A percentile compares a stretch with the other conserved stretches of the same genome.
phyloP scores from a whole-genome alignment of 2,113 vertebrate species.

The Chaetorhynchus papuensis region DNA sequence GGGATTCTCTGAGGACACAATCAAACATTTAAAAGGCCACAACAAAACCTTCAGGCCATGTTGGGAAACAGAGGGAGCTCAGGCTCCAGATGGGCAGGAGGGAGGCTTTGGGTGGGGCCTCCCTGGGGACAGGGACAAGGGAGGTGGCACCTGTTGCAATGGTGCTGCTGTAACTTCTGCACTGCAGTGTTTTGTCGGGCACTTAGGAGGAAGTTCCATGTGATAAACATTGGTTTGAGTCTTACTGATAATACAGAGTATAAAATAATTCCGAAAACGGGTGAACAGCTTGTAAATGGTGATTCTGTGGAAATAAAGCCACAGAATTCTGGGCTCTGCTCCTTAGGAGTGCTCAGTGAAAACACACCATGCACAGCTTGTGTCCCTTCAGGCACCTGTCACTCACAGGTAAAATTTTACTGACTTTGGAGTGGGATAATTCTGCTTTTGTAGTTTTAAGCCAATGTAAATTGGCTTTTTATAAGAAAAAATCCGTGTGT shows the following conservation, averaged over 20 bases:
- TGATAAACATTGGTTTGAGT: background rate
- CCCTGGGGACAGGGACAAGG: background rate
- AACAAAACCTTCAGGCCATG: background rate
- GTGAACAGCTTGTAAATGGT: background rate
- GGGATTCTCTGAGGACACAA: background rate
- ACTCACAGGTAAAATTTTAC: background rate
- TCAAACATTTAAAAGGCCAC: too few relatives aligned
- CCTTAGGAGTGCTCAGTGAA: background rate
- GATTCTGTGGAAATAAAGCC: background rate
- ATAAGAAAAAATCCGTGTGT: background rate
- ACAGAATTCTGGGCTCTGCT: background rate
- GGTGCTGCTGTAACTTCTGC: background rate
- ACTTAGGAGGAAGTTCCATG: background rate
- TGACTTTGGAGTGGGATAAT: background rate
- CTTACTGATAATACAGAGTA: rapidly evolving
- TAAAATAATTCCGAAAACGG: background rate
- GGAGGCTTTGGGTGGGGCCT: background rate
- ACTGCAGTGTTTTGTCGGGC: background rate
- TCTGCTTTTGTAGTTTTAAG: background rate
- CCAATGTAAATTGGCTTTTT: background rate
- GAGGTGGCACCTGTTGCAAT: background rate
- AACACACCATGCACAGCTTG: rapidly evolving
- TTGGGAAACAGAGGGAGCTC: background rate
- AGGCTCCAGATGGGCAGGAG: background rate
- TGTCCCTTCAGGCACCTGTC: background rate